Base-by-base conservation (phyloP, 2,113 vertebrate species). In the Hymenochirus boettgeri region DNA sequence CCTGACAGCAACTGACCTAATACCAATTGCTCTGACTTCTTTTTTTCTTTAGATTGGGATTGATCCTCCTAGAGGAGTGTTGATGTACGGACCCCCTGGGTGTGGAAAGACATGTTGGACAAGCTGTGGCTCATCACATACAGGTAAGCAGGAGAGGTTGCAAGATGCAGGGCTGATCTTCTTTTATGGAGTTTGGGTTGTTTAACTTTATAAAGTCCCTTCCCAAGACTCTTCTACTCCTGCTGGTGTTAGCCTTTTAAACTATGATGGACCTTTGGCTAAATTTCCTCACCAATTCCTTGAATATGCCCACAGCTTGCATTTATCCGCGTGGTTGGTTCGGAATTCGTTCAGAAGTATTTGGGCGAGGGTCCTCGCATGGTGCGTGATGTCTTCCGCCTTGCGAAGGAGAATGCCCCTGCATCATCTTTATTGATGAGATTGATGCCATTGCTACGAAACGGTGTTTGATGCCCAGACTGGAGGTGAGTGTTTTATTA, bases 341-440 rank as follows among this genome's bases (percentile, higher is more conserved):
- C 94, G 0, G 95, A 97, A 81, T 97, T 97, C 18, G 95, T 97
- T 8, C 95, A 97, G 90, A 97, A 97, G 79, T 97, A 97, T 78
- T 75, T 97, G 75, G 95, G 95, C 0, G 94, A 97, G 70, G 95
- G 95, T 0, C 95, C 95, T 1, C 91, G 94, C 6, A 97, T 97
- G 95, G 95, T 97, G 33, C 85, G 95, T 0, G 94, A 97, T 0
- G 95, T 97, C 47, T 97, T 97, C 84, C 83, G 95, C 66, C 79
- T 97, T 82, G 95, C 95, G 17, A 97, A 97, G 76, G 94, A 97
- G 82, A 97, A 97, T 0, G 94, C 95, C 0, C 95, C 95, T 0
- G 95, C 73, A 97, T 97, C 81, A 97, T 97, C 85, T 97, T 97
- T 76, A 97, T 97, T 4, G 95, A 97, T 0, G 94, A 97, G 81